A percentile compares a stretch with the other conserved stretches of the same genome.
phyloP scores from a whole-genome alignment of 2,888 invertebrate genomes.

The Schizotus pectinicornis region DNA sequence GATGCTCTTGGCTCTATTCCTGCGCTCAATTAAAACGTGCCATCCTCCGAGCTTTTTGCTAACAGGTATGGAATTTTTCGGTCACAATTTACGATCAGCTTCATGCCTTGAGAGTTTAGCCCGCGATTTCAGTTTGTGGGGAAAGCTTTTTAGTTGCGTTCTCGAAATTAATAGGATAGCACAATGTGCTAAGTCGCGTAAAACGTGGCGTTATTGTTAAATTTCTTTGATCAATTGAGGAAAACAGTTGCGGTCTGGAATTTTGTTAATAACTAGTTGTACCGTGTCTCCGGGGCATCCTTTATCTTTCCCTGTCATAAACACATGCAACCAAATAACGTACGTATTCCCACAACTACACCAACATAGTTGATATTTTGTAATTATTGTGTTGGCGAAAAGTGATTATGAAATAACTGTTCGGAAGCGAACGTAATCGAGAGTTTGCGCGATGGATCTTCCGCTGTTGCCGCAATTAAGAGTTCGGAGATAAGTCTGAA shows the following conservation, averaged over 20 bases:
- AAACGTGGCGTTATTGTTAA: neutral
- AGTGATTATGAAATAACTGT: no score
- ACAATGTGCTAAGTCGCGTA: slow-evolving; percentile 11
- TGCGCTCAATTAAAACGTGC: neutral
- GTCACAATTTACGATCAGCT: slow-evolving; percentile 17
- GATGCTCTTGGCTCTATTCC: neutral
- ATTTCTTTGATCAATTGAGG: slow-evolving; percentile 27
- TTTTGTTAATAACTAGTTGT: slow-evolving; percentile 26
- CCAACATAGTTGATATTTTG: slow-evolving; percentile 21
- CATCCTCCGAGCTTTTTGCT: no score
- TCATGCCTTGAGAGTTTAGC: no score
- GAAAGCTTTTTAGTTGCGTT: slow-evolving; percentile 2
- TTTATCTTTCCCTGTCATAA: slow-evolving; percentile 39
- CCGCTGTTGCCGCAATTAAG: slow-evolving; percentile 9
- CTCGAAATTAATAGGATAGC: neutral
- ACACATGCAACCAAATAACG: slow-evolving; percentile 38
- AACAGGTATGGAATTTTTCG: no score
- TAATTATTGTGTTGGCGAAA: slow-evolving; percentile 11
- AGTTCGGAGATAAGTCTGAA: slow-evolving; percentile 10
- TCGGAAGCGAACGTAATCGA: no score
- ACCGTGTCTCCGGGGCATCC: slow-evolving; percentile 32
- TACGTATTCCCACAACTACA: slow-evolving; percentile 19
- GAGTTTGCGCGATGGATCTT: neutral
- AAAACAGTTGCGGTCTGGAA: slow-evolving; percentile 17
- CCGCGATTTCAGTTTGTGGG: no score